Evolutionary conservation across 2,797 vertebrate species (phyloP).

Genomic region (Aythya fuligula): DNA sequence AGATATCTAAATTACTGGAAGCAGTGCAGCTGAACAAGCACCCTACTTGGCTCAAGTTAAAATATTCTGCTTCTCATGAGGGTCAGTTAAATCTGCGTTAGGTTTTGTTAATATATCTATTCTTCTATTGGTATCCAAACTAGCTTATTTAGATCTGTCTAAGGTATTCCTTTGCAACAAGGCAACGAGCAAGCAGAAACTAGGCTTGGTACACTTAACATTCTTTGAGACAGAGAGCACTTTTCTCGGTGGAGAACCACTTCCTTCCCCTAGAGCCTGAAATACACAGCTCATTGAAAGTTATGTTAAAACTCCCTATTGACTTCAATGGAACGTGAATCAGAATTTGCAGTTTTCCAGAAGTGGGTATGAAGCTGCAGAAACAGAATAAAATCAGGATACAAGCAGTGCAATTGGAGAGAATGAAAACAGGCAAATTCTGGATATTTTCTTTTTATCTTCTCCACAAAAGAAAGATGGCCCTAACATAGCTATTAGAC

Average conservation of each 20-base stretch:
- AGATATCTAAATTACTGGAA: neutral
- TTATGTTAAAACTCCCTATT: neutral
- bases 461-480: slow-evolving; percentile 1
- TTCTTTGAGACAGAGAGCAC: neutral
- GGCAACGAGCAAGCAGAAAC: neutral
- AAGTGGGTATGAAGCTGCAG: neutral
- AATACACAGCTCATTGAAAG: neutral
- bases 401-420: neutral
- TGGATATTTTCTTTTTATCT: slow-evolving; percentile 16
- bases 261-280: neutral
- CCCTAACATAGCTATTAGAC: slow-evolving; percentile 20
- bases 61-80: neutral
- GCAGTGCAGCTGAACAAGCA: neutral
- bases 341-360: neutral
- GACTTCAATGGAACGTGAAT: neutral
- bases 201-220: neutral
- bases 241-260: neutral
- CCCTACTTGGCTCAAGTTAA: neutral
- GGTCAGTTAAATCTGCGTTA: neutral
- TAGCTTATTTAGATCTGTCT: neutral
- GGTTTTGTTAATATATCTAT: neutral
- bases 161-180: neutral
- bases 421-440: neutral
- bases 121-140: neutral
- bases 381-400: neutral